A percentile compares a stretch with the other conserved stretches of the same genome.
Conservation (phyloP, 1,140 invertebrate species). For the Drosophila bocki region DNA sequence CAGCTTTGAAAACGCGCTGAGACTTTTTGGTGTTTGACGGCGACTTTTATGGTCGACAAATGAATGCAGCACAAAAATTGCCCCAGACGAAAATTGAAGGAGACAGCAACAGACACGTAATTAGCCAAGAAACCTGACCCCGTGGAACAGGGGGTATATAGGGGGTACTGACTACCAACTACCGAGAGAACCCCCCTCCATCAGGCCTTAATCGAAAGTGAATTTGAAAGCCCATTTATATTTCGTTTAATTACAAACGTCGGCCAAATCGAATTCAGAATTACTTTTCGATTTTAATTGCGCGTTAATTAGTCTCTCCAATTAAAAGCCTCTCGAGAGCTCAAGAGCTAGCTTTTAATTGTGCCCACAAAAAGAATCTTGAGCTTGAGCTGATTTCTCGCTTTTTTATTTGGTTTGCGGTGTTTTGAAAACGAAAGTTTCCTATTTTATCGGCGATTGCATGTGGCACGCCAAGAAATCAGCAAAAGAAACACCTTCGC, state of each 20-base stretch:
- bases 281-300: conserved; percentile 72
- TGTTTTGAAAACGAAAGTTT: conserved; percentile 66
- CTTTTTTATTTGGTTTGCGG: conserved; percentile 10
- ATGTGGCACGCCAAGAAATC: conserved; percentile 64
- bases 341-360: conserved; percentile 66
- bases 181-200: conserved; percentile 14
- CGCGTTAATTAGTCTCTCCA: conserved; percentile 71
- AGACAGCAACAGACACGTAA: conserved; percentile 78
- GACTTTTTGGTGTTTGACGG: conserved; percentile 70
- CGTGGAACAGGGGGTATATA: background rate
- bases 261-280: conserved; percentile 57
- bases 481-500: conserved; percentile 33
- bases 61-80: conserved; percentile 76
- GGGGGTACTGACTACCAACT: background rate
- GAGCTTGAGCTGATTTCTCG: conserved; percentile 37
- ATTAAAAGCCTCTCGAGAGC: conserved; percentile 52
- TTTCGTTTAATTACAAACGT: conserved; percentile 62
- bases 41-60: conserved; percentile 82
- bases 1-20: conserved; percentile 59
- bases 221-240: conserved; percentile 60
- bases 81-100: conserved; percentile 77
- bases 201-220: conserved; percentile 66
- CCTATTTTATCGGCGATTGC: conserved; percentile 47
- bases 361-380: conserved; percentile 79
- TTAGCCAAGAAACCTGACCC: conserved; percentile 61